Base-by-base conservation (phyloP, 2,888 invertebrate genomes). In the Orthosia cruda region DNA sequence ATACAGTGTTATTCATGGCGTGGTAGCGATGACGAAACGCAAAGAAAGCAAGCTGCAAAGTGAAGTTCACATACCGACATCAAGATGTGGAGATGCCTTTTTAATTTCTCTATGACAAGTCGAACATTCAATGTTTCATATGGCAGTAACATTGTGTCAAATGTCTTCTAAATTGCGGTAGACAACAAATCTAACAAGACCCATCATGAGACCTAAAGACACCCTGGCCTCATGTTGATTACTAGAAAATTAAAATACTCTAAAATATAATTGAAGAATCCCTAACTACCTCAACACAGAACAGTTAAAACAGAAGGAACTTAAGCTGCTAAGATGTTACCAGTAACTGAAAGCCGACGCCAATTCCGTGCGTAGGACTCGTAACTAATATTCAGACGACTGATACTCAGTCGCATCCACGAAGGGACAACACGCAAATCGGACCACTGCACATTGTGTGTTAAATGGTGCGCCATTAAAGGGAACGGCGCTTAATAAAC, bases 401-500 rank as follows among this genome's bases (percentile, higher is more conserved):
- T 83, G 86, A 91, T 83, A 88, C 63, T 74, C 45, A 73, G 92
- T 93, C 92, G 86, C 90, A 92, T 94, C 93, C 93, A 93, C 87
- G 88, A 89, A 89, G 85, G 83, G 88, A 91, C 90, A 92, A 90
- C 94, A 94, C 91, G 94, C 94, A 89, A 95, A 94, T 92, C 92
- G 89, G 90, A 93, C 92, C 92, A 93, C 91, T 93, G 92, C 92
- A 95, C 93, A 95, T 94, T 94, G 94, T 95, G 92, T 94, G 93
- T 92, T 95, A 95, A 96, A 96, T 95, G 94, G 93, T 92, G 82
- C 84, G 88, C 94, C 95, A 95, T 96, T 95, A 96, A 94, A 94
- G 90, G 90, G 93, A 93, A 94, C 94, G 94, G 90, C 93, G 95
- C 94, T 95, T 96, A 96, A 95, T 96, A 96, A 95, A 96, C 95